Conservation (phyloP, 2,113 vertebrate species). For the Mohoua ochrocephala region DNA sequence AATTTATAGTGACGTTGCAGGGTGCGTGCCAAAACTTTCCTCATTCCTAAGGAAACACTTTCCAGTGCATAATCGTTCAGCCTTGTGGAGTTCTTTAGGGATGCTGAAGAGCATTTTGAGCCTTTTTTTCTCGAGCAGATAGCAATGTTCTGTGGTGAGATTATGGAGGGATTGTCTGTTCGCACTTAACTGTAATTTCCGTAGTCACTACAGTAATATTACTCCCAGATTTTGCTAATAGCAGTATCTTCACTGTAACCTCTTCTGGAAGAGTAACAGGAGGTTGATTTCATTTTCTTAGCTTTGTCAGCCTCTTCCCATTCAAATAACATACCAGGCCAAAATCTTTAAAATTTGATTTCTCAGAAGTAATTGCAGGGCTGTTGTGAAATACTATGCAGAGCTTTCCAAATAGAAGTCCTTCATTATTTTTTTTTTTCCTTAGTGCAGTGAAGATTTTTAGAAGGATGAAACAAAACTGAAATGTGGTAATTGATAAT, state of each 20-base stretch:
- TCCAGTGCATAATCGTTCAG: not conserved
- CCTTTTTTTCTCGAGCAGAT: not conserved
- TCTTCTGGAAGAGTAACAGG: not conserved
- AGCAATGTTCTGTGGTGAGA: not conserved
- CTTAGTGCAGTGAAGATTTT: not conserved
- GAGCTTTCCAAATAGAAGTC: not conserved
- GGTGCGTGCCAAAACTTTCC: not conserved
- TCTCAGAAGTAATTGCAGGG: not conserved
- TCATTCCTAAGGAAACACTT: constrained; percentile 7
- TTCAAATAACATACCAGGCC: not conserved
- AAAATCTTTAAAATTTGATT: not conserved
- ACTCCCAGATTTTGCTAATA: not conserved
- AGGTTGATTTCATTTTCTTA: not conserved
- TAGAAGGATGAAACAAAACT: not conserved
- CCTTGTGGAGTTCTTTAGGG: not conserved
- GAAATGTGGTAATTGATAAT: not conserved
- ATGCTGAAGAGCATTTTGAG: not conserved
- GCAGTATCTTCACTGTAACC: not conserved
- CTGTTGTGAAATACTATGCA: not conserved
- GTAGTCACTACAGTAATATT: not conserved
- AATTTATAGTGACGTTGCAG: constrained; percentile 3
- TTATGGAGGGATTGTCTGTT: not conserved
- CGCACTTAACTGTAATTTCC: not conserved
- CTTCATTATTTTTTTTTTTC: not conserved
- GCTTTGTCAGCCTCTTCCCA: not conserved